Percentiles rank a stretch among this genome's conserved stretches.
Evolutionary conservation across 2,113 vertebrate species (phyloP).

Genomic region (Seriola quinqueradiata): DNA sequence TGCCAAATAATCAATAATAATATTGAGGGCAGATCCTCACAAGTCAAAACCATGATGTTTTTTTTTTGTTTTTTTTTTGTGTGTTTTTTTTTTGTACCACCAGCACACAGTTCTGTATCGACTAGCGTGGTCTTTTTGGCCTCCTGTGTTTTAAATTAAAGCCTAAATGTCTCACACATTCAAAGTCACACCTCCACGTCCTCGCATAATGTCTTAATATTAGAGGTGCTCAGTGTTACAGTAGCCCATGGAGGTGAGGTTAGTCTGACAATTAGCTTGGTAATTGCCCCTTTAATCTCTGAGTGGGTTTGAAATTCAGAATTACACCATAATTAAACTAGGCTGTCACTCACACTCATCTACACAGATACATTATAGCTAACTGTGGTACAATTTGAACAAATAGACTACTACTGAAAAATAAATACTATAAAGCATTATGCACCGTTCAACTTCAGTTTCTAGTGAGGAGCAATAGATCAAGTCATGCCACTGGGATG

Average conservation of each 20-base stretch:
- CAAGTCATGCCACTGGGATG: slow-evolving; percentile 74
- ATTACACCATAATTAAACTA: slow-evolving; percentile 47
- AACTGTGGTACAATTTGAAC: slow-evolving; percentile 69
- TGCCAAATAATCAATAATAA: slow-evolving; percentile 46
- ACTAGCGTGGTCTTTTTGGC: slow-evolving; percentile 40
- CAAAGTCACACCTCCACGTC: slow-evolving; percentile 40
- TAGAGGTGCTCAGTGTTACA: slow-evolving; percentile 36
- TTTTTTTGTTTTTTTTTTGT: neutral
- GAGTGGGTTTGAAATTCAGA: slow-evolving; percentile 44
- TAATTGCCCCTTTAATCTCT: slow-evolving; percentile 38
- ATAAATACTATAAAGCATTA: slow-evolving; percentile 76
- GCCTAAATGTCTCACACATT: slow-evolving; percentile 57
- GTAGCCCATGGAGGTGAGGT: slow-evolving; percentile 40
- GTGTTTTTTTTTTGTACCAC: slow-evolving; percentile 44
- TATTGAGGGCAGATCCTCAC: slow-evolving; percentile 29
- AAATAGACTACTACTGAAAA: slow-evolving; percentile 71
- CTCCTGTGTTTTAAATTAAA: slow-evolving; percentile 32
- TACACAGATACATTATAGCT: slow-evolving; percentile 71
- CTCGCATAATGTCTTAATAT: slow-evolving; percentile 26
- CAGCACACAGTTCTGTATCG: slow-evolving; percentile 42
- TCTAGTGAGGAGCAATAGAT: slow-evolving; percentile 63
- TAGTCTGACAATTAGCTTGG: slow-evolving; percentile 16
- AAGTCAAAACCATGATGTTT: slow-evolving; percentile 14
- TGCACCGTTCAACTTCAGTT: slow-evolving; percentile 71
- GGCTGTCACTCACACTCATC: slow-evolving; percentile 66